phyloP scores from a whole-genome alignment of 2,797 vertebrate genomes.

The Bucorvus abyssinicus region DNA sequence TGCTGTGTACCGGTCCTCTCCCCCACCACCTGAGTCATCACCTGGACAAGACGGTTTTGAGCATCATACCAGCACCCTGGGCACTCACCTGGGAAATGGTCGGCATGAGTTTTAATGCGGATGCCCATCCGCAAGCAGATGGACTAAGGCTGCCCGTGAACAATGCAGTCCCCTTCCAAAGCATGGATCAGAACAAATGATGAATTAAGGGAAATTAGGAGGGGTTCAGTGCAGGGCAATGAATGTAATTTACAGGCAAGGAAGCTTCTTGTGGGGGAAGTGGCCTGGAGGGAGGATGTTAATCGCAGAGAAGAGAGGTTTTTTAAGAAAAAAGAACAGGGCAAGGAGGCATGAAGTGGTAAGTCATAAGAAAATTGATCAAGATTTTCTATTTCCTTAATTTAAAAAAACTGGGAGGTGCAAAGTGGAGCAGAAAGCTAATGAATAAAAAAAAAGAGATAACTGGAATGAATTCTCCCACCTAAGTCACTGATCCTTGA shows the following conservation, averaged over 20 bases:
- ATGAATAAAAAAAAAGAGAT: neutral
- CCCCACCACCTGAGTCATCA: neutral
- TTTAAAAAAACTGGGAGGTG: neutral
- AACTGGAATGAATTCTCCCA: neutral
- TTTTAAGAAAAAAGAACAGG: neutral
- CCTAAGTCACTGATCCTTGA: neutral
- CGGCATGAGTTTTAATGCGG: neutral
- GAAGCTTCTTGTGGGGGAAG: neutral
- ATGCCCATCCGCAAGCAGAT: neutral
- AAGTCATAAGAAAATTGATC: neutral
- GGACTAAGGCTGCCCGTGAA: neutral
- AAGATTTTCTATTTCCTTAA: neutral
- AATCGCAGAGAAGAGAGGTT: neutral
- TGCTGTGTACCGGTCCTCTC: neutral
- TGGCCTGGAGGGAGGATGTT: neutral
- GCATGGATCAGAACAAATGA: neutral
- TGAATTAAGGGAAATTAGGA: neutral
- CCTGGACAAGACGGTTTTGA: neutral
- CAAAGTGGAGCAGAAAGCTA: neutral
- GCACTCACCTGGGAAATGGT: neutral
- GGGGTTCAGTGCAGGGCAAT: neutral
- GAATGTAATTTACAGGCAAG: neutral
- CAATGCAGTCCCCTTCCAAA: rapidly evolving
- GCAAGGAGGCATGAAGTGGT: neutral
- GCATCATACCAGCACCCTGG: neutral